Evolutionary conservation across 2,888 invertebrate species (phyloP), one percentile per base, ranked within the genome.

Genomic region (Campoplex capitator): DNA sequence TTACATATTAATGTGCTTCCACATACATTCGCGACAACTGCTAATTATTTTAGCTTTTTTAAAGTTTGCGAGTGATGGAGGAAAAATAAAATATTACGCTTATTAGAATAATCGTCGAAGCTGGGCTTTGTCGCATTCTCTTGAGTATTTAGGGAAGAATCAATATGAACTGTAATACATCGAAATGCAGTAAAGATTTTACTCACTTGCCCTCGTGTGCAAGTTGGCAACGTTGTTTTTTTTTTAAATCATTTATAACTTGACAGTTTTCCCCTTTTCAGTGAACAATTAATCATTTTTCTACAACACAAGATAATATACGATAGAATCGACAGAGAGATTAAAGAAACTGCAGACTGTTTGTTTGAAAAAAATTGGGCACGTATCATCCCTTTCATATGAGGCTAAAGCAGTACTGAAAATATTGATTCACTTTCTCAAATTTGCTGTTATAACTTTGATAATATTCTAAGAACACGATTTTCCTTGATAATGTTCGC

Each of bases 21-120:
- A 82, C 56, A 38, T 58, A 73, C 81, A 75, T 76, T 73, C 77
- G 73, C 82, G 62, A 65, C 73, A 77, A 73, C 73, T 73, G 67
- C 45, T 73, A 56, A 75, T 45, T 18, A 23, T 58, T 18, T 71
- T 32, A 62, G 62, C 62, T 65, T 74, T 79, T 16, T 9, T 82
- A 23, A 75, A 71, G 32, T 67, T 73, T 67, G 58, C 83, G 74
- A 82, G 82, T 54, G 45, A 89, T 85, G 74, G 73, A 38, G 23
- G 51, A 81, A 77, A 74, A 54, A 4, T 6, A n/a, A 71, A 83
- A 54, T 58, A 62, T 89, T 91, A 90, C 90, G 89, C 90, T 91
- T 90, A 90, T 86, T 90, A 89, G 82, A 84, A 51, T 84, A 87
- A 88, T 32, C 67, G 28, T 70, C 74, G 32, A 62, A 77, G 83